Percentiles rank a stretch among this genome's conserved stretches.
phyloP scores from a whole-genome alignment of 2,888 invertebrate genomes.

The Thyatira batis region DNA sequence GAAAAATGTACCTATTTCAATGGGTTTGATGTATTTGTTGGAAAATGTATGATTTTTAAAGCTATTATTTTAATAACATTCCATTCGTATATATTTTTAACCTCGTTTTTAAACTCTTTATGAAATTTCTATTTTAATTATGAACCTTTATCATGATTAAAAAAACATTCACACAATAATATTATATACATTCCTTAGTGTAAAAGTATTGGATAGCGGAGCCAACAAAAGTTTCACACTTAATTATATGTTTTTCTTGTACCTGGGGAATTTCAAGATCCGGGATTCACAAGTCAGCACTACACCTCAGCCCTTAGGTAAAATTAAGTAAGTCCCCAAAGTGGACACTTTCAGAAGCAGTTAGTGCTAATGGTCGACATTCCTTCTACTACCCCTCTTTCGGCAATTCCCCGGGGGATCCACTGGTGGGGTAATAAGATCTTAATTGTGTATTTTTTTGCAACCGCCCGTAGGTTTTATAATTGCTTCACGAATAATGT shows the following conservation, averaged over 20 bases:
- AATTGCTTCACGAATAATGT: not conserved
- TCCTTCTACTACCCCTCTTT: conserved; percentile 38
- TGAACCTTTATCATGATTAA: too few species aligned
- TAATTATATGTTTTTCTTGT: not conserved
- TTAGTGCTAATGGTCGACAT: conserved; percentile 55
- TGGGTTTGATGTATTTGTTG: too few species aligned
- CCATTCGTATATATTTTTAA: too few species aligned
- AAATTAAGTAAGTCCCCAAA: conserved; percentile 51
- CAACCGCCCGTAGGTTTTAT: not conserved
- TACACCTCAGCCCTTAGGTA: conserved; percentile 29
- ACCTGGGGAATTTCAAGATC: conserved; percentile 16
- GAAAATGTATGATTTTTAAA: too few species aligned
- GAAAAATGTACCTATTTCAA: too few species aligned
- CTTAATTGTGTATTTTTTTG: not conserved
- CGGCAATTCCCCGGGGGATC: conserved; percentile 29
- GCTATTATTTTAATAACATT: too few species aligned
- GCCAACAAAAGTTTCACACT: too few species aligned
- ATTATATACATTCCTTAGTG: too few species aligned
- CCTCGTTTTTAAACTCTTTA: too few species aligned
- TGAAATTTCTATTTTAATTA: too few species aligned
- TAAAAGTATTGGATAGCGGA: too few species aligned
- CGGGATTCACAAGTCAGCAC: conserved; percentile 2
- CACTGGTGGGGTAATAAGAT: not conserved
- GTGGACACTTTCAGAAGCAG: conserved; percentile 48
- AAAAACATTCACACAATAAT: too few species aligned